phyloP scores from a whole-genome alignment of 2,113 vertebrate genomes.

The Oreochromis tanganicae region DNA sequence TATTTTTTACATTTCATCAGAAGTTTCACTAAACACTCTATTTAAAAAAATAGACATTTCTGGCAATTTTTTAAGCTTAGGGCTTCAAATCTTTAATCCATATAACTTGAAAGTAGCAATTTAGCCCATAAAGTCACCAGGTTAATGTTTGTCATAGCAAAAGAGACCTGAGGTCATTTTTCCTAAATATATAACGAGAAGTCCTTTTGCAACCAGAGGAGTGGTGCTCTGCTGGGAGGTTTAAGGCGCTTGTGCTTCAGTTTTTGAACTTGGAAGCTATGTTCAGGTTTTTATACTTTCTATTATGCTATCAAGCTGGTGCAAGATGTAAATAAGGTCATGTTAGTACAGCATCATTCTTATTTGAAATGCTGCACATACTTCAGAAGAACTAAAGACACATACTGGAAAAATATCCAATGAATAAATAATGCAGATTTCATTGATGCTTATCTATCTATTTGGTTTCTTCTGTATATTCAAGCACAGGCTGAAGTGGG shows the following conservation, averaged over 20 bases:
- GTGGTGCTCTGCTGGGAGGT: background rate
- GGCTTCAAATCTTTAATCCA: background rate
- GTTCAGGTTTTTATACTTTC: background rate
- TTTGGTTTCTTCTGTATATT: background rate
- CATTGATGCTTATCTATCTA: fast-evolving
- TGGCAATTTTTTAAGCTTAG: background rate
- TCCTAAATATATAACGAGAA: background rate
- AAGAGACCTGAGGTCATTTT: background rate
- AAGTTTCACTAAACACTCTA: background rate
- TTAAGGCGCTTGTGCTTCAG: fast-evolving
- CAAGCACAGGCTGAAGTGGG: fast-evolving
- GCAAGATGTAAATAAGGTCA: background rate
- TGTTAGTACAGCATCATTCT: background rate
- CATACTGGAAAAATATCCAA: background rate
- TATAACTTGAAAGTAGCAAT: background rate
- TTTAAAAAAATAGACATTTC: background rate
- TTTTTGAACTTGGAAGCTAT: background rate
- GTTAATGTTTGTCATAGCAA: background rate
- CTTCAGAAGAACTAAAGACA: background rate
- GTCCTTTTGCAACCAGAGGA: background rate
- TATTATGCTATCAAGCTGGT: background rate
- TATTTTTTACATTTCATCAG: background rate
- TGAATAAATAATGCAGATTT: background rate
- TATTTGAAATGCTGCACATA: background rate
- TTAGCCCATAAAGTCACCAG: background rate